Evolutionary conservation across 2,797 vertebrate species (phyloP), one percentile per base, ranked within the genome.

Genomic region (Denticeps clupeoides): DNA sequence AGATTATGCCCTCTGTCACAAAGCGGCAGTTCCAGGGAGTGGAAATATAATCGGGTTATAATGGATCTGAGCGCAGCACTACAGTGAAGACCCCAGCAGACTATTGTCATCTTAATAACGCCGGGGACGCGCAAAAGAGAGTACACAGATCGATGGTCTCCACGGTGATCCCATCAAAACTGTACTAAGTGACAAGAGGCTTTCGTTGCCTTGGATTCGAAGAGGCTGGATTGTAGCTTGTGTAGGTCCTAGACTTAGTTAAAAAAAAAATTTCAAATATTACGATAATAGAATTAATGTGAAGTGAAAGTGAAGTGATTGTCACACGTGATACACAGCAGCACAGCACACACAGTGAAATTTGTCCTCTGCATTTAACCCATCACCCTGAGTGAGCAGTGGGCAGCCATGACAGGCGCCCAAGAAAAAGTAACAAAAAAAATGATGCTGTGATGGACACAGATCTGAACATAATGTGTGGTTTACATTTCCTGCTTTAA

Each of bases 41-140:
- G 82, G 72, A 81, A 82, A 80, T 77, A 83, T 79, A 89, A 89
- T 87, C 77, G 78, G 75, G 82, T 89, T 90, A 89, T 82, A 85
- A 89, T 89, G 84, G 89, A 89, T 87, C 69, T 70, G 77, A 84
- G 83, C 82, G 81, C 72, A 85, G 69, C 78, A 79, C 85, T 84
- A 87, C 80, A 86, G 86, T 84, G 55, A 18, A 38, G 35, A 13
- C 55, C 68, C 79, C 47, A 65, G 64, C 67, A 65, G 73, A 73
- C 69, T 78, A 70, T 69, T 82, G 81, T 81, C 82, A 83, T 85
- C 82, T 83, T 79, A 86, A 86, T 84, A 85, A 87, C 77, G 82
- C 82, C 81, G 72, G 65, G 73, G 67, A 23, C 15, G 69, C 61
- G 63, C 62, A 72, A 70, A 75, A 59, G 72, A 73, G 65, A 66